Evolutionary conservation across 2,888 invertebrate genomes (phyloP).

Genomic region (Apodemia hepburni): DNA sequence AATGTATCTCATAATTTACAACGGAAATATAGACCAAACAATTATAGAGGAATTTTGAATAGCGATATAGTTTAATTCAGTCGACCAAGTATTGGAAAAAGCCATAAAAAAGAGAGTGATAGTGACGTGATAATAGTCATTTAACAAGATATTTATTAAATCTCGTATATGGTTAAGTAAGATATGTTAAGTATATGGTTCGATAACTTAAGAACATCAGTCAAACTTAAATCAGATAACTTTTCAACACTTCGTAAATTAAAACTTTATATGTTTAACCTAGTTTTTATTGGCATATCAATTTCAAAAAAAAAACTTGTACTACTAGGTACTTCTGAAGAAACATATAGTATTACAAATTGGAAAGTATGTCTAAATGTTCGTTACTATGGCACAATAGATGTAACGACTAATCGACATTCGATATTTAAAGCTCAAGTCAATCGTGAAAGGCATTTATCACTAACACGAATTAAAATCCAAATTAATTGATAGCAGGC

Average conservation of each 20-base stretch:
- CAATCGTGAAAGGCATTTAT: neutral
- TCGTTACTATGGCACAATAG: neutral
- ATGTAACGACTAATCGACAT: neutral
- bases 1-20: no score
- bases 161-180: no score
- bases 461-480: no score
- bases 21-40: no score
- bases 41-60: no score
- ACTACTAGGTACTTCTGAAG: neutral
- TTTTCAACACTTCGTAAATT: conserved; percentile 1
- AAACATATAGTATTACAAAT: conserved; percentile 4
- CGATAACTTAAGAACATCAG: neutral
- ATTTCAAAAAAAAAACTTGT: neutral
- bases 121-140: no score
- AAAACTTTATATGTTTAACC: neutral
- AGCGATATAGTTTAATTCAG: no score
- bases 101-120: no score
- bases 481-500: no score
- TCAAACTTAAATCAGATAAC: neutral
- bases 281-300: neutral
- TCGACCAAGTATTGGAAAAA: no score
- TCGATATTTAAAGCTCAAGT: neutral
- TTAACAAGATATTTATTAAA: no score
- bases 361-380: neutral
- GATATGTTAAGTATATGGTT: no score